phyloP scores from a whole-genome alignment of 2,113 vertebrate genomes.

The Ameiurus melas region DNA sequence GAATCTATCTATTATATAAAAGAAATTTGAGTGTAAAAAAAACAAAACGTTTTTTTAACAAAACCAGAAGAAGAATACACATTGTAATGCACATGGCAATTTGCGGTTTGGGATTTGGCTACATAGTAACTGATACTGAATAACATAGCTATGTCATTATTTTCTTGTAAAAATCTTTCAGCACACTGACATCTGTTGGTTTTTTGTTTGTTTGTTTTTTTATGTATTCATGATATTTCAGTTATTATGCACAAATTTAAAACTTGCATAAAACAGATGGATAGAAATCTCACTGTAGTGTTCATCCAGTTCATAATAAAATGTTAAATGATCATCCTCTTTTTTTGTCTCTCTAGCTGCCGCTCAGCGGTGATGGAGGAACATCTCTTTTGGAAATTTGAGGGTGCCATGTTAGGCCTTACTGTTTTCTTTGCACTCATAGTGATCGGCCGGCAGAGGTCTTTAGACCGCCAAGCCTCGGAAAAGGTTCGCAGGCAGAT shows the following conservation, averaged over 20 bases:
- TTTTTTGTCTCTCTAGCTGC: constrained; percentile 66
- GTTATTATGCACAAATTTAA: neutral
- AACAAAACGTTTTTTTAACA: neutral
- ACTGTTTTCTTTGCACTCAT: constrained; percentile 71
- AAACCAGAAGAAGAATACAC: neutral
- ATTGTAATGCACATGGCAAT: neutral
- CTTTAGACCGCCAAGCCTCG: constrained; percentile 78
- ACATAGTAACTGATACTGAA: neutral
- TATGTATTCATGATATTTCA: neutral
- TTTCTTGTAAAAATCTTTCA: neutral
- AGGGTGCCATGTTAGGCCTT: constrained; percentile 68
- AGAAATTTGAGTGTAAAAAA: neutral
- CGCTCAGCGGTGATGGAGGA: constrained; percentile 76
- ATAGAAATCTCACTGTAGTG: neutral
- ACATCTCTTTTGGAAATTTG: constrained; percentile 79
- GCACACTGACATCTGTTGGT: neutral
- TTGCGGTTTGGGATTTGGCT: neutral
- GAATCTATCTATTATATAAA: neutral
- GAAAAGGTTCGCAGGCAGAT: constrained; percentile 85
- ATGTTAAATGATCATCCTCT: neutral
- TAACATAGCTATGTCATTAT: neutral
- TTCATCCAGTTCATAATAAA: neutral
- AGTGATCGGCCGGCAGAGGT: constrained; percentile 76
- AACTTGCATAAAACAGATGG: neutral
- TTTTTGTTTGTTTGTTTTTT: neutral